Evolutionary conservation across 2,113 vertebrate species (phyloP).

Genomic region (Tamias sibiricus): DNA sequence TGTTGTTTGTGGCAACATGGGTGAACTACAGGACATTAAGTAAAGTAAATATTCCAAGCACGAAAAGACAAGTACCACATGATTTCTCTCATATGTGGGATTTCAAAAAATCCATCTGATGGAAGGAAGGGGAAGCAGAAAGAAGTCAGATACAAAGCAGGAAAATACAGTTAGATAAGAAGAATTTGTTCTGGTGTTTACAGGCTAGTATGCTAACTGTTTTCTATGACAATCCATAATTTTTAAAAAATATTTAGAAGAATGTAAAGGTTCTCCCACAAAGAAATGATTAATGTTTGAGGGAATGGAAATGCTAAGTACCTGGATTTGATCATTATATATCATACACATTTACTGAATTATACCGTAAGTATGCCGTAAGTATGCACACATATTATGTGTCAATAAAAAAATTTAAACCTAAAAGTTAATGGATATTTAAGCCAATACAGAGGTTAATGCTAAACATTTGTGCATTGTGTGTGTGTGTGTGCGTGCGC

Average conservation of each 20-base stretch:
- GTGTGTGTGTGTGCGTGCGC: no score
- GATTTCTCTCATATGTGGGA: background rate
- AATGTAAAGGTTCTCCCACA: background rate
- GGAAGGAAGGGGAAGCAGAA: background rate
- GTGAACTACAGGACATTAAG: background rate
- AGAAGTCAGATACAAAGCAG: background rate
- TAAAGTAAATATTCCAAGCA: background rate
- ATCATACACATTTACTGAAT: background rate
- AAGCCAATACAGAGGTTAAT: background rate
- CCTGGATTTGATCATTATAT: background rate
- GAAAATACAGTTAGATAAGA: background rate
- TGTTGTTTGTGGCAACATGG: background rate
- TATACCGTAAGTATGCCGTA: background rate
- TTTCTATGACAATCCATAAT: background rate
- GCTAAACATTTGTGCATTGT: background rate
- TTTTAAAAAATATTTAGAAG: background rate
- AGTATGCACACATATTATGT: background rate
- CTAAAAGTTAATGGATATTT: background rate
- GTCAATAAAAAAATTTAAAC: background rate
- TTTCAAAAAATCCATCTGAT: no score
- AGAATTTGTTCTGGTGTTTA: background rate
- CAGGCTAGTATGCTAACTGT: background rate
- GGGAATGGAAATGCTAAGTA: background rate
- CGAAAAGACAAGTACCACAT: background rate
- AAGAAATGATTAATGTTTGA: background rate